Evolutionary conservation across 2,113 vertebrate species (phyloP).

Genomic region (Miniopterus natalensis): DNA sequence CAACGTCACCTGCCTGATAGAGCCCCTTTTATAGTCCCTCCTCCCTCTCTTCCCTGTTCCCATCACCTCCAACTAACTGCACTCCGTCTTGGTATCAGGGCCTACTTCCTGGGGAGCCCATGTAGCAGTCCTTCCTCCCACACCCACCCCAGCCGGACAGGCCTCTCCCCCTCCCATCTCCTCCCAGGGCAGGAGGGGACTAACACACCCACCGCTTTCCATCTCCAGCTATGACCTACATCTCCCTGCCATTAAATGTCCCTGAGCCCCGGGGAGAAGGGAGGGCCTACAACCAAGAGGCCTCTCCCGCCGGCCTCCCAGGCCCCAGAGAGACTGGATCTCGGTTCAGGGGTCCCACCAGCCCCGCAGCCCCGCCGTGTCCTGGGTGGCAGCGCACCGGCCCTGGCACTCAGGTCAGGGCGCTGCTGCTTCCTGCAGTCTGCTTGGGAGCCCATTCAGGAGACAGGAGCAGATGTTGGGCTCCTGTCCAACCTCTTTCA

Average conservation of each 20-base stretch:
- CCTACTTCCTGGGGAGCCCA: neutral
- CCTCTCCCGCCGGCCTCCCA: neutral
- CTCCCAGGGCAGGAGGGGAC: too few species aligned
- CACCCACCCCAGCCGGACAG: too few species aligned
- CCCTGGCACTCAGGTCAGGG: slow-evolving; percentile 57
- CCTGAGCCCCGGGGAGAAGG: neutral
- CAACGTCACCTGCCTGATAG: neutral
- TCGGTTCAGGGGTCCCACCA: neutral
- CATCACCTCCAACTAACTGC: rapidly evolving
- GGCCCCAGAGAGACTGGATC: neutral
- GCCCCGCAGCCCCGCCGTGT: rapidly evolving
- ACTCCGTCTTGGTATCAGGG: neutral
- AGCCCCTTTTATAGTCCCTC: neutral
- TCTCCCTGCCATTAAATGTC: neutral
- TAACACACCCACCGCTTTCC: neutral
- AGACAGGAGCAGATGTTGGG: slow-evolving; percentile 80
- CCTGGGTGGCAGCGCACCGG: neutral
- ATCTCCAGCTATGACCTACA: neutral
- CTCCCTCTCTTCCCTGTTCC: neutral
- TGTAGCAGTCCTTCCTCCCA: neutral
- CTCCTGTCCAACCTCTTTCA: slow-evolving; percentile 19
- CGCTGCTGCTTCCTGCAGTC: slow-evolving; percentile 73
- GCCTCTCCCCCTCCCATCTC: neutral
- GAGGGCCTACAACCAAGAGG: neutral
- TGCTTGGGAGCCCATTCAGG: slow-evolving; percentile 51